A percentile compares a stretch with the other conserved stretches of the same genome.
These are phyloP conservation scores for Macrotrachela quadricornifera DNA, from an alignment of 1,140 invertebrate species.

Conservation along the genomic window DNA sequence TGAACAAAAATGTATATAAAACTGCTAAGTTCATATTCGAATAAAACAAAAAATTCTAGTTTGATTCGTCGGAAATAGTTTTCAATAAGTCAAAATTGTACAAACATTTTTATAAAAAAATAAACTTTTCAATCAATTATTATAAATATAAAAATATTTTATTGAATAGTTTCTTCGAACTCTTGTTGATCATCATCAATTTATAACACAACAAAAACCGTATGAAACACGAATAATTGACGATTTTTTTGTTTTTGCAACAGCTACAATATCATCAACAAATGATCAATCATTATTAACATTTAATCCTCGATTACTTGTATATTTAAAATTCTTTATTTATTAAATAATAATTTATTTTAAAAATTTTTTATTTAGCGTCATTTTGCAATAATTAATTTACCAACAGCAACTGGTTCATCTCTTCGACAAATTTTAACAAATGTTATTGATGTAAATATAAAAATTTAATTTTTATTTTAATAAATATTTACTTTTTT, in stretches of 20 bases:
- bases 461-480: too few species aligned
- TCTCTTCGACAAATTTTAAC: slow-evolving; percentile 18
- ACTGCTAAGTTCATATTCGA: too few species aligned
- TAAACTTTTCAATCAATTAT: too few species aligned
- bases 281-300: slow-evolving; percentile 11
- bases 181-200: slow-evolving; percentile 21
- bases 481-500: too few species aligned
- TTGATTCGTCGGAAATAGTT: too few species aligned
- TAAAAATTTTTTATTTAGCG: slow-evolving; percentile 13
- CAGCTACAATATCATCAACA: slow-evolving; percentile 9
- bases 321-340: slow-evolving; percentile 14
- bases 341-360: not conserved
- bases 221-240: slow-evolving; percentile 27
- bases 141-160: too few species aligned
- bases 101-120: too few species aligned
- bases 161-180: slow-evolving; percentile 19
- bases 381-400: slow-evolving; percentile 26
- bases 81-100: too few species aligned
- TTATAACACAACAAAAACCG: slow-evolving; percentile 24
- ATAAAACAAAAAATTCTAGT: too few species aligned
- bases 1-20: too few species aligned
- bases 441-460: too few species aligned
- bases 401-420: slow-evolving; percentile 18
- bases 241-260: slow-evolving; percentile 7
- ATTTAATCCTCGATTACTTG: slow-evolving; percentile 22